Percentiles rank a stretch among this genome's conserved stretches.
phyloP scores from a whole-genome alignment of 2,888 invertebrate genomes.

The Trichogramma dendrolimi region DNA sequence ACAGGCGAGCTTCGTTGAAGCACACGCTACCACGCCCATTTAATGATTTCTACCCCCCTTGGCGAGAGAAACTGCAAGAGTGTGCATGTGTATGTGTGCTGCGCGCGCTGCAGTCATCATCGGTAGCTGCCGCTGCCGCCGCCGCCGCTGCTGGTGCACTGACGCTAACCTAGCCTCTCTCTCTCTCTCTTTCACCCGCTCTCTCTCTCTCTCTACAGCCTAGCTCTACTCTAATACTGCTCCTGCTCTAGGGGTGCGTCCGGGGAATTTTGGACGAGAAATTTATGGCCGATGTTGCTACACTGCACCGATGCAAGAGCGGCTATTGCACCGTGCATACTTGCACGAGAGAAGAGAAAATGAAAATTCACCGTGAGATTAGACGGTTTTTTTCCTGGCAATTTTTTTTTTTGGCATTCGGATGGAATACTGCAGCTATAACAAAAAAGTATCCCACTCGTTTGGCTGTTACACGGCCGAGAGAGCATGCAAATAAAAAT shows the following conservation, averaged over 20 bases:
- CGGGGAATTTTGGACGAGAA: slow-evolving; percentile 34
- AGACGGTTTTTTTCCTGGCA: no score
- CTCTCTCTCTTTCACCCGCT: slow-evolving; percentile 26
- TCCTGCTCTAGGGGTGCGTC: slow-evolving; percentile 29
- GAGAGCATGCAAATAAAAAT: no score
- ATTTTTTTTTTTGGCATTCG: no score
- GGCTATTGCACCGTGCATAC: no score
- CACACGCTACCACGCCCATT: slow-evolving; percentile 51
- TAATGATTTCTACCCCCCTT: slow-evolving; percentile 52
- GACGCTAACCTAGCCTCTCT: background rate
- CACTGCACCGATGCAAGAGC: no score
- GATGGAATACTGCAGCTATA: no score
- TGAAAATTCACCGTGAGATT: no score
- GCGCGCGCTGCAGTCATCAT: slow-evolving; percentile 48
- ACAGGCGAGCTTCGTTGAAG: slow-evolving; percentile 31
- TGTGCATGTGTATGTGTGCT: slow-evolving; percentile 31
- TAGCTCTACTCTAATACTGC: no score
- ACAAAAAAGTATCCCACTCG: no score
- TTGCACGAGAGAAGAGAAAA: no score
- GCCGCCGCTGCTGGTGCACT: slow-evolving; percentile 31
- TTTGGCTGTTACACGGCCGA: no score
- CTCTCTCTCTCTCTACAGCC: slow-evolving; percentile 22
- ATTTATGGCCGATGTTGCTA: slow-evolving; percentile 26
- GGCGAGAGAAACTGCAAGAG: slow-evolving; percentile 30
- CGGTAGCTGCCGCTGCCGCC: slow-evolving; percentile 44